phyloP scores from a whole-genome alignment of 2,113 vertebrate genomes.

The Leptocoma aspasia region DNA sequence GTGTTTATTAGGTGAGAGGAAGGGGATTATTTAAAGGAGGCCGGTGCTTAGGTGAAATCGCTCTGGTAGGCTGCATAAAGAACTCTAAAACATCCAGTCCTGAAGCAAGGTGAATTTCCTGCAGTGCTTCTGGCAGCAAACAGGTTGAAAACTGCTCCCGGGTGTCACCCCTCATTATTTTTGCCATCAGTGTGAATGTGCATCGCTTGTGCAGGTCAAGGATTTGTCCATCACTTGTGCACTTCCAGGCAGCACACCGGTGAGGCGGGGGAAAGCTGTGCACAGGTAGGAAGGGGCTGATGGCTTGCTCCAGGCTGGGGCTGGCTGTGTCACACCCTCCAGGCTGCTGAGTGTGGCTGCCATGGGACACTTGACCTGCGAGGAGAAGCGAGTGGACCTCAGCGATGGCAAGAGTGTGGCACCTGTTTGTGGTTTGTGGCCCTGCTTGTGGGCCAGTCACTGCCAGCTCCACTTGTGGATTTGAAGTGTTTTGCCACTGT shows the following conservation, averaged over 20 bases:
- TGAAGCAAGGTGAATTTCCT: not conserved
- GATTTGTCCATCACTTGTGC: not conserved
- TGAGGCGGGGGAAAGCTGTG: not conserved
- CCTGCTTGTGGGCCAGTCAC: rapidly evolving
- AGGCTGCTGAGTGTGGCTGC: not conserved
- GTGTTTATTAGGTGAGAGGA: not conserved
- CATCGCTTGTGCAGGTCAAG: too few relatives aligned
- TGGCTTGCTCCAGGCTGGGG: not conserved
- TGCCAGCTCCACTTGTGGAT: not conserved
- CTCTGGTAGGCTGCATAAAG: not conserved
- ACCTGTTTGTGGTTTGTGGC: not conserved
- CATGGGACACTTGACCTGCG: rapidly evolving
- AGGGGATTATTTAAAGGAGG: not conserved
- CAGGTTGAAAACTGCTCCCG: not conserved
- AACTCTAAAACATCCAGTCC: not conserved
- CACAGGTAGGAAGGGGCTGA: not conserved
- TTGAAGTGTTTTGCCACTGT: not conserved
- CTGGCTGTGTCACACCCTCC: not conserved
- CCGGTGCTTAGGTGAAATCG: not conserved
- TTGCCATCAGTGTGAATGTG: not conserved
- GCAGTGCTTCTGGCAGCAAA: not conserved
- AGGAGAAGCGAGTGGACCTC: not conserved
- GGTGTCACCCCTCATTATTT: not conserved
- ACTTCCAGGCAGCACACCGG: rapidly evolving
- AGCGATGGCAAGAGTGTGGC: rapidly evolving